phyloP scores from a whole-genome alignment of 2,113 vertebrate genomes.

The Etheostoma spectabile region DNA sequence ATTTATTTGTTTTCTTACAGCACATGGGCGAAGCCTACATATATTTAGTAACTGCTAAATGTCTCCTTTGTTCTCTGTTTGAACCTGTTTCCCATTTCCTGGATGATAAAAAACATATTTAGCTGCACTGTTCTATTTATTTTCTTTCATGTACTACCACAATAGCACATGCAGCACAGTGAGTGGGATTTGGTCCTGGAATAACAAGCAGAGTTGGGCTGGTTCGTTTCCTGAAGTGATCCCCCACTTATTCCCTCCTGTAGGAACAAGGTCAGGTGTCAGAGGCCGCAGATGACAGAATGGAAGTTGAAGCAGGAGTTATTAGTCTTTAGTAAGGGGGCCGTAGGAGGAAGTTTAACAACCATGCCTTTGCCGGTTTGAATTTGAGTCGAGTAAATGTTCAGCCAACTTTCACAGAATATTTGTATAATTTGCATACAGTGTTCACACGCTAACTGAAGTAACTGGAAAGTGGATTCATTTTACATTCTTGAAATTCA shows the following conservation, averaged over 20 bases:
- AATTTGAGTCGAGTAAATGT: neutral
- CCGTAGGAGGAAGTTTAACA: neutral
- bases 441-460: neutral
- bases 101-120: constrained; percentile 49
- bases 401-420: neutral
- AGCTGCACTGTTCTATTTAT: constrained; percentile 55
- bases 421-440: neutral
- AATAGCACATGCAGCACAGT: constrained; percentile 34
- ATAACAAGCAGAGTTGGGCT: constrained; percentile 70
- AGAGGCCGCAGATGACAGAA: constrained; percentile 55
- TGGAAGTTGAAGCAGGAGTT: constrained; percentile 41
- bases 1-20: constrained; percentile 59
- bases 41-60: constrained; percentile 40
- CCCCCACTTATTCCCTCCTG: constrained; percentile 34
- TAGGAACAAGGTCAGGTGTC: constrained; percentile 65
- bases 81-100: constrained; percentile 63
- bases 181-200: constrained; percentile 55
- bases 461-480: neutral
- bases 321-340: constrained; percentile 4
- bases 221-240: constrained; percentile 42
- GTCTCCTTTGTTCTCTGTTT: constrained; percentile 64
- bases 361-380: neutral
- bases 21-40: constrained; percentile 11
- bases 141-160: constrained; percentile 48
- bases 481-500: neutral